Percentiles rank a stretch among this genome's conserved stretches.
Evolutionary conservation across 2,888 invertebrate genomes (phyloP).

Genomic region (Disparrhopalites patrizii): DNA sequence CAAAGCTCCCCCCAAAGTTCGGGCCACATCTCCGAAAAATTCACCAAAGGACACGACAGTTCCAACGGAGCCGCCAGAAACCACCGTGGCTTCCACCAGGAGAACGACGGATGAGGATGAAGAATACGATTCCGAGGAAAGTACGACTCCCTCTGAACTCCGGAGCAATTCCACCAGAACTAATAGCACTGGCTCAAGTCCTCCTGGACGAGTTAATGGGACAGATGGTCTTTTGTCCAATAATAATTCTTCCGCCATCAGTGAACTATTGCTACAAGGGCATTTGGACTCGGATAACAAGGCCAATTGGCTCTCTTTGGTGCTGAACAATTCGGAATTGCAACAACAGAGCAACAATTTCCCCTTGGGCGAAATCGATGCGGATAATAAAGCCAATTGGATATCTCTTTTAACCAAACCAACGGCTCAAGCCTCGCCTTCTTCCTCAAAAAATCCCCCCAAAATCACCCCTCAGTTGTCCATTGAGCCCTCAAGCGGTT

Average conservation of each 20-base stretch:
- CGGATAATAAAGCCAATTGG: slow-evolving; percentile 24
- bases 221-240: background rate
- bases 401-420: slow-evolving; percentile 6
- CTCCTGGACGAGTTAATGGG: background rate
- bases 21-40: background rate
- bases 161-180: background rate
- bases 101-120: slow-evolving; percentile 7
- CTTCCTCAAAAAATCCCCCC: too few species aligned
- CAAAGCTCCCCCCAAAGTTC: background rate
- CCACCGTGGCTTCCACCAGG: background rate
- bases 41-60: background rate
- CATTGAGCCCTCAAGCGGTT: too few species aligned
- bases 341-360: background rate
- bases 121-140: background rate
- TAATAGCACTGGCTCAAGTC: background rate
- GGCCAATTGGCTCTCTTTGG: slow-evolving; percentile 18
- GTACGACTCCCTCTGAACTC: background rate
- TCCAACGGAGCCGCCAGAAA: background rate
- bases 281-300: slow-evolving; percentile 11
- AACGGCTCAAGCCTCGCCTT: too few species aligned
- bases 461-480: too few species aligned
- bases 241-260: background rate
- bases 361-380: slow-evolving; percentile 3
- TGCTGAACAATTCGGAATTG: background rate
- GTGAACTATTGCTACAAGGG: background rate